Base-by-base conservation (phyloP, 2,888 invertebrate species). In the Lasioglossum figueresi region DNA sequence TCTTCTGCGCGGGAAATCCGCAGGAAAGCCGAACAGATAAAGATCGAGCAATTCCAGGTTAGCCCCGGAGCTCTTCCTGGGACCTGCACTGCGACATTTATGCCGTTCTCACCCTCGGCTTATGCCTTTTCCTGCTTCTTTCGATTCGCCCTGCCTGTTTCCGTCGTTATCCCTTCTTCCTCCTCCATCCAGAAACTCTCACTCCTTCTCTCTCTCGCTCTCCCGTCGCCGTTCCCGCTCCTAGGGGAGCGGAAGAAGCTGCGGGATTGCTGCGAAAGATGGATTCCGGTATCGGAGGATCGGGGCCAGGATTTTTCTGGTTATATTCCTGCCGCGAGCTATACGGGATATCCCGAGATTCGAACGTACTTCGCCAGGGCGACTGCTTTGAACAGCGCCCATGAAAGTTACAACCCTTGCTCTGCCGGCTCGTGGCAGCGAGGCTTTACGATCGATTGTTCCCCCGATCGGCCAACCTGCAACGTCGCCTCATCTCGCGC, bases 71-170 rank as follows among this genome's bases (percentile, higher is more conserved):
- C 45, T 86, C 84, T 85, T 82, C 75, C 75, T 84, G 85, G 88
- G 88, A 88, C 88, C 89, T 89, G 88, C 89, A 90, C 85, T 88
- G 91, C 91, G 91, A 88, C 91, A 88, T 88, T 91, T 88, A 88
- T 80, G 66, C 85, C 84, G 80, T 82, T 88, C 82, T 87, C 82
- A 80, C 82, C 79, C 83, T 70, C 43, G 75, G 68, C 80, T 79
- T 83, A 31, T 14, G 77, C 80, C 84, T 76, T 88, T 82, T 81
- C 66, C 79, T 72, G 77, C 73, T 77, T 84, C 76, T 56, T 66
- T 59, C 43, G 27, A 40, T 52, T n/a, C 68, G 31, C 66, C 68
- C 70, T 70, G 23, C 70, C 70, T 40, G 70, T 40, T 70, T 74
- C 73, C 59, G 40, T 68, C 73, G 59, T 79, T 76, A 82, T 78